Evolutionary conservation across 2,113 vertebrate genomes (phyloP).

Genomic region (Laterallus jamaicensis): DNA sequence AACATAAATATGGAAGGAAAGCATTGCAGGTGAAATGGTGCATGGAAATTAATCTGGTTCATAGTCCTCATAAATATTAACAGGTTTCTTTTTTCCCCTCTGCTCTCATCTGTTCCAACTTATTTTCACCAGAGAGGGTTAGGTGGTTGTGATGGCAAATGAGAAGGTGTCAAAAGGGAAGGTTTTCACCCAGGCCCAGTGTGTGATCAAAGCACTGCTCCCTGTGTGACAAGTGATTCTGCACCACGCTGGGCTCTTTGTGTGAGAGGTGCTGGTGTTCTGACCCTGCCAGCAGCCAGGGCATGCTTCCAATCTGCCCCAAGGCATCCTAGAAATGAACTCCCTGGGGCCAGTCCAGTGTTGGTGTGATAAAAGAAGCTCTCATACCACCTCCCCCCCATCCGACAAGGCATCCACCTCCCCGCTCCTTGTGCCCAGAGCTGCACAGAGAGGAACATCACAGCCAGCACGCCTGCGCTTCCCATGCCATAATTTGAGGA

Average conservation of each 20-base stretch:
- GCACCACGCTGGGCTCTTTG: background rate
- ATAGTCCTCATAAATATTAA: slow-evolving; percentile 77
- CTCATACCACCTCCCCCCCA: background rate
- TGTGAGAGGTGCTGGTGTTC: background rate
- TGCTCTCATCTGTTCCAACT: slow-evolving; percentile 59
- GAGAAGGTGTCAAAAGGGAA: background rate
- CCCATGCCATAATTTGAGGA: background rate
- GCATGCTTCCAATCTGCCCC: background rate
- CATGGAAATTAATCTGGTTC: slow-evolving; percentile 78
- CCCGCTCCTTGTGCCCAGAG: background rate
- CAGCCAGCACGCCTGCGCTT: background rate
- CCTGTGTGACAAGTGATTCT: background rate
- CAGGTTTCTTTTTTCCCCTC: slow-evolving; percentile 62
- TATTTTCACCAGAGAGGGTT: background rate
- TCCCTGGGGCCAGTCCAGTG: too few relatives aligned
- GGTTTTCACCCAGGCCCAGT: background rate
- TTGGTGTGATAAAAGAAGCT: background rate
- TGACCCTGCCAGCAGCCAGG: background rate
- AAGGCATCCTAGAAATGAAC: background rate
- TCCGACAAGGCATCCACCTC: background rate
- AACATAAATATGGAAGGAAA: slow-evolving; percentile 62
- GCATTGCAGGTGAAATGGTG: slow-evolving; percentile 67
- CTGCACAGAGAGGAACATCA: background rate
- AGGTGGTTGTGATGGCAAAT: background rate
- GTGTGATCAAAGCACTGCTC: background rate